Percentiles rank a stretch among this genome's conserved stretches.
phyloP scores from a whole-genome alignment of 2,113 vertebrate genomes.

The Scophthalmus maximus region DNA sequence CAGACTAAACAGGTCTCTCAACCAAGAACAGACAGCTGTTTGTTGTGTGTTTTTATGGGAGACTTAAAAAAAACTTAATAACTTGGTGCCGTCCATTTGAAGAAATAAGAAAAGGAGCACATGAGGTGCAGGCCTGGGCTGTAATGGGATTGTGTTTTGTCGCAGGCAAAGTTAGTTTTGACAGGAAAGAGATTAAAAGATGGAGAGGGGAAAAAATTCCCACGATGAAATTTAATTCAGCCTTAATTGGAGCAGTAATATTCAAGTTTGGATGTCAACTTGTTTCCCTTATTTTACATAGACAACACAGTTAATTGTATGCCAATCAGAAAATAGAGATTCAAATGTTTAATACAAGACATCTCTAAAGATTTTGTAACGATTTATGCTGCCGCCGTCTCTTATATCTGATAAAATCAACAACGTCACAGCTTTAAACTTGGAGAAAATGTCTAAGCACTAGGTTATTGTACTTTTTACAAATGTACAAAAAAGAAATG shows the following conservation, averaged over 20 bases:
- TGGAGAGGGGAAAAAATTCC: not conserved
- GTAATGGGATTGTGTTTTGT: not conserved
- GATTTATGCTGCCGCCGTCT: too few species aligned
- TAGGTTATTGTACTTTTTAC: too few species aligned
- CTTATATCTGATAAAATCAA: not conserved
- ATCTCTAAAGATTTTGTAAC: not conserved
- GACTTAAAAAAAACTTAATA: too few species aligned
- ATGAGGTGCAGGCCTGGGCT: too few species aligned
- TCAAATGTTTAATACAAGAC: not conserved
- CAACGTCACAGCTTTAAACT: not conserved
- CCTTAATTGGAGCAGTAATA: too few species aligned
- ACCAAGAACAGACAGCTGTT: too few species aligned
- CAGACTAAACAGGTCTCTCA: not conserved
- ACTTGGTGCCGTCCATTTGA: too few species aligned
- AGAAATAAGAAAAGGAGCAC: too few species aligned
- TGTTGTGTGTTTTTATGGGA: too few species aligned
- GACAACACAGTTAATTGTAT: not conserved
- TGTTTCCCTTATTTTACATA: not conserved
- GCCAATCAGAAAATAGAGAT: too few species aligned
- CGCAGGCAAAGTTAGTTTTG: not conserved
- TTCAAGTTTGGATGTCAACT: not conserved
- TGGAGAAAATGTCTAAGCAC: not conserved
- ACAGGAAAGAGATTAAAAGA: not conserved
- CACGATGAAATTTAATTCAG: not conserved
- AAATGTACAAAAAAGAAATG: not conserved